phyloP scores from a whole-genome alignment of 2,113 vertebrate species.

The Ictalurus furcatus region DNA sequence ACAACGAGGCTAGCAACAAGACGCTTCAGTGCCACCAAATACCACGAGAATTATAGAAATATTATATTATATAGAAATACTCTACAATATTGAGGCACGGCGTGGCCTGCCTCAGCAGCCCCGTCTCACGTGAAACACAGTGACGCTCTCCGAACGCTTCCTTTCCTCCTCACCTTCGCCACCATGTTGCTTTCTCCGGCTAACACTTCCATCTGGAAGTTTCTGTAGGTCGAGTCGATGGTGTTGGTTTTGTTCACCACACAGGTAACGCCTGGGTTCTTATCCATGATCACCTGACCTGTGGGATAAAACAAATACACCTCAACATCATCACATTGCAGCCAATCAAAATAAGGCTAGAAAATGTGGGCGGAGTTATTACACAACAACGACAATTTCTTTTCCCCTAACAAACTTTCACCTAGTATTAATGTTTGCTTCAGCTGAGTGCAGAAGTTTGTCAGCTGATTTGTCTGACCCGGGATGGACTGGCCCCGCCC shows the following conservation, averaged over 20 bases:
- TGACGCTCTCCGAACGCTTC: background rate
- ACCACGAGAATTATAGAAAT: too few relatives aligned
- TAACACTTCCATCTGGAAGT: conserved; percentile 94
- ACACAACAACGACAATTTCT: background rate
- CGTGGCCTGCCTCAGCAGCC: background rate
- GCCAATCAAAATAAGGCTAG: background rate
- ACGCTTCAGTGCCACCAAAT: background rate
- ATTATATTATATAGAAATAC: background rate
- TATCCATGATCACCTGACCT: conserved; percentile 96
- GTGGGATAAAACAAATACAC: background rate
- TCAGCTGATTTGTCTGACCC: background rate
- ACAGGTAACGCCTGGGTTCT: conserved; percentile 92
- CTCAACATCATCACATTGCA: background rate
- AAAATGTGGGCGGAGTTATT: background rate
- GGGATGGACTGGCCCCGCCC: background rate
- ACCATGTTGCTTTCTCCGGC: conserved; percentile 91
- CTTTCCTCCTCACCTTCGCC: conserved; percentile 75
- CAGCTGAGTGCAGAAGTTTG: background rate
- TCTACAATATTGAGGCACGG: too few relatives aligned
- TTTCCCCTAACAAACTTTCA: background rate
- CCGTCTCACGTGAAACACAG: background rate
- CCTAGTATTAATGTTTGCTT: background rate
- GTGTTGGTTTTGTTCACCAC: conserved; percentile 92
- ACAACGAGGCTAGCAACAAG: background rate
- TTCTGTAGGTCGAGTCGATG: conserved; percentile 89